These are phyloP conservation scores for Tetramorium bicarinatum DNA, from an alignment of 2,888 invertebrate genomes.

Conservation along the genomic window DNA sequence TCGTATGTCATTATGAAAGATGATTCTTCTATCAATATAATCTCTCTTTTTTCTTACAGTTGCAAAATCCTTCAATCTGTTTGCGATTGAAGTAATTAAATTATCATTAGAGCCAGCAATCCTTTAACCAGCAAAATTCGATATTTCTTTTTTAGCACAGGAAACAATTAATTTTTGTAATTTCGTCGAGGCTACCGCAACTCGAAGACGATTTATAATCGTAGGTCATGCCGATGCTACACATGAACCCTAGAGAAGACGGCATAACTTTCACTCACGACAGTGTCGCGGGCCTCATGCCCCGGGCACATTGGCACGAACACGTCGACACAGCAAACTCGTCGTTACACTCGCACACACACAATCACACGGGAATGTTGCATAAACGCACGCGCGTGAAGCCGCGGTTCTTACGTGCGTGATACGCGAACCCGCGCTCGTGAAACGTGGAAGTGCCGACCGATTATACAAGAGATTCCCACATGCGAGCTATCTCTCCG, in stretches of 20 bases:
- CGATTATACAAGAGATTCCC: constrained; percentile 68
- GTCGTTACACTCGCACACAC: not conserved
- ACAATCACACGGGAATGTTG: constrained; percentile 65
- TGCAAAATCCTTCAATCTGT: not conserved
- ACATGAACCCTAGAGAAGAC: constrained; percentile 60
- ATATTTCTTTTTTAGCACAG: not conserved
- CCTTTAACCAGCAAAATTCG: constrained; percentile 5
- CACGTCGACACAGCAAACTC: constrained; percentile 7
- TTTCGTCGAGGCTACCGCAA: not conserved
- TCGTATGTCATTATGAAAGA: not conserved
- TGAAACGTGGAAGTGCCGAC: constrained; percentile 69
- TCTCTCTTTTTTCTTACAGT: not conserved
- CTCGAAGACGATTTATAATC: constrained; percentile 65
- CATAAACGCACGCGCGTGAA: constrained; percentile 65
- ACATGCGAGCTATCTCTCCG: constrained; percentile 57
- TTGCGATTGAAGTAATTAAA: not conserved
- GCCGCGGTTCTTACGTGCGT: constrained; percentile 51
- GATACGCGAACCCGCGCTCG: constrained; percentile 49
- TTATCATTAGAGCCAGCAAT: not conserved
- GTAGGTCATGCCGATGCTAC: constrained; percentile 70
- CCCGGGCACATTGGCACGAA: constrained; percentile 42
- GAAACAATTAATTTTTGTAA: constrained; percentile 37
- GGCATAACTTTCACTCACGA: constrained; percentile 78
- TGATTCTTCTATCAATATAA: not conserved
- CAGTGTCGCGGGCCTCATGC: constrained; percentile 67